Evolutionary conservation across 2,888 invertebrate species (phyloP).

Genomic region (Patella ulyssiponensis): DNA sequence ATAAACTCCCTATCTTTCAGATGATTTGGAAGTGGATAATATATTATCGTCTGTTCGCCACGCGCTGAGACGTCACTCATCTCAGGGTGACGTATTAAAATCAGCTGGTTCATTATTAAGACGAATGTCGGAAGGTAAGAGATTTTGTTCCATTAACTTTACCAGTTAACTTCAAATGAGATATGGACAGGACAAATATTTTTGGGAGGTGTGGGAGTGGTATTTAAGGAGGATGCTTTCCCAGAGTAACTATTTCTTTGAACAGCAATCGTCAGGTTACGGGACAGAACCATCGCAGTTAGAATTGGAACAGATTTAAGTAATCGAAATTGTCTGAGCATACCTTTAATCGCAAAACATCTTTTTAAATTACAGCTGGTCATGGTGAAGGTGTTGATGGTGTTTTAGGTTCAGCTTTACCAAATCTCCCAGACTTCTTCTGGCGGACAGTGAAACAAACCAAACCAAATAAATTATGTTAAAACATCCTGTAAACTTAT

Average conservation of each 20-base stretch:
- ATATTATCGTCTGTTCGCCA: not conserved
- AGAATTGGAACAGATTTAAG: not conserved
- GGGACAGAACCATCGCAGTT: not conserved
- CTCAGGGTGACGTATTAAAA: not conserved
- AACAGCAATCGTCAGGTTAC: too few relatives aligned
- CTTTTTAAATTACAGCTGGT: not conserved
- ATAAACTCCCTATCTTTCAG: not conserved
- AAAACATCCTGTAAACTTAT: too few relatives aligned
- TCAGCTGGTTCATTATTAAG: not conserved
- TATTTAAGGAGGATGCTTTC: not conserved
- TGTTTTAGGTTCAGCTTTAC: not conserved
- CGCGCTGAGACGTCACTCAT: not conserved
- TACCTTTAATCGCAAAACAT: not conserved
- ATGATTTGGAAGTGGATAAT: not conserved
- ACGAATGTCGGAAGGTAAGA: not conserved
- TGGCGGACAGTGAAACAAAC: not conserved
- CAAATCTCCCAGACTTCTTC: not conserved
- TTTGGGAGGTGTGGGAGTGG: not conserved
- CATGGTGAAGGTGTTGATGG: not conserved
- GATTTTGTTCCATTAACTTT: too few relatives aligned
- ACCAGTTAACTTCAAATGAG: too few relatives aligned
- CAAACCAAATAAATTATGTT: too few relatives aligned
- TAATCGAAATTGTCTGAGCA: not conserved
- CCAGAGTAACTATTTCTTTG: too few relatives aligned
- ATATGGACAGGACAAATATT: too few relatives aligned